Percentiles rank a stretch among this genome's conserved stretches.
Conservation (phyloP, 1,140 invertebrate species). For the Ceratina japonica region DNA sequence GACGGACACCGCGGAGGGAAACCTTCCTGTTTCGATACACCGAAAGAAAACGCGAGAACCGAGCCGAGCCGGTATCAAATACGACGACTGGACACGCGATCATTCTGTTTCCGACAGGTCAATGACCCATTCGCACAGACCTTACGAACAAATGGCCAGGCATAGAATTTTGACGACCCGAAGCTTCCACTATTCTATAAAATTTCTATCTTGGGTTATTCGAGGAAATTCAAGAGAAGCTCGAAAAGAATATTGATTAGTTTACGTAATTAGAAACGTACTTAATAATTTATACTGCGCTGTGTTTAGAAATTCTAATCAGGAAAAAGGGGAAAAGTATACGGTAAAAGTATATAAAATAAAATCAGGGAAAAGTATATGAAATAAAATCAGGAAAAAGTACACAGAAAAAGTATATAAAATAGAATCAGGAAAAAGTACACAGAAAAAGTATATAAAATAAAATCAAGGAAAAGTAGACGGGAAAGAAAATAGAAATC, state of each 20-base stretch:
- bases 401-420: no score
- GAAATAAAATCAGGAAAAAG: no score
- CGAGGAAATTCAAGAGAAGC: background rate
- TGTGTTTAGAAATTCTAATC: no score
- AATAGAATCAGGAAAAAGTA: no score
- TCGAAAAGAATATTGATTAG: background rate
- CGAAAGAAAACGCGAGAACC: constrained; percentile 11
- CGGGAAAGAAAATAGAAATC: no score
- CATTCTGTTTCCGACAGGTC: background rate
- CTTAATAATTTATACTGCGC: no score
- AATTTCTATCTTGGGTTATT: background rate
- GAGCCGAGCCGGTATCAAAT: background rate
- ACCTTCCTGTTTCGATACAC: constrained; percentile 10
- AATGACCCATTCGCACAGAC: background rate
- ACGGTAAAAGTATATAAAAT: no score
- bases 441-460: no score
- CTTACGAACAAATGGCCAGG: background rate
- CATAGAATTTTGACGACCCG: background rate
- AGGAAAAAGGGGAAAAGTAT: no score
- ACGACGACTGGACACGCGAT: constrained; percentile 7
- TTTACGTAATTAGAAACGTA: background rate
- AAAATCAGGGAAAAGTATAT: no score
- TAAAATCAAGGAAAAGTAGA: no score
- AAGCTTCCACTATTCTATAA: background rate
- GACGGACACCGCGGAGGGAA: background rate